Evolutionary conservation across 92 coral and sea anemone species (phyloP).

Genomic region (Micromussa lordhowensis): DNA sequence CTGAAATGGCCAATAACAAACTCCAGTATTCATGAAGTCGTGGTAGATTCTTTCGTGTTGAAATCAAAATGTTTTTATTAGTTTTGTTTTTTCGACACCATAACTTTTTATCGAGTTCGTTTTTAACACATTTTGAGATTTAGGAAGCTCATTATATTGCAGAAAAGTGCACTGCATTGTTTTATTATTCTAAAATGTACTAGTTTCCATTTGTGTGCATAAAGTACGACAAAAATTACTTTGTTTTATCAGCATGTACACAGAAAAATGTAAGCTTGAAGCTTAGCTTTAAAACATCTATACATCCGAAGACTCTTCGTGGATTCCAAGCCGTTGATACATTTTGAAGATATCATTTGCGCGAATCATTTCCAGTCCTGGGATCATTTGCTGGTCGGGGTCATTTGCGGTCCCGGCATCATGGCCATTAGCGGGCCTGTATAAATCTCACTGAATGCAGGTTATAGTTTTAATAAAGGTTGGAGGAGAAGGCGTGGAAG

Average conservation of each 20-base stretch:
- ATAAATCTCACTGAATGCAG: too few relatives aligned
- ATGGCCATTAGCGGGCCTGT: too few relatives aligned
- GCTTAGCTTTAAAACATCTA: too few relatives aligned
- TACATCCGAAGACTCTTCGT: too few relatives aligned
- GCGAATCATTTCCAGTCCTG: too few relatives aligned
- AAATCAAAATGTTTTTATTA: background rate
- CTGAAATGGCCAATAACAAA: background rate
- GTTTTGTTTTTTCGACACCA: background rate
- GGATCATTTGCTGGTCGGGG: too few relatives aligned
- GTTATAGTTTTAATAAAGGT: too few relatives aligned
- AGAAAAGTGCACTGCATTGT: background rate
- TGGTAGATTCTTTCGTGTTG: background rate
- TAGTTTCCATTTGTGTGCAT: background rate
- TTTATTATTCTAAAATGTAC: constrained; percentile 14
- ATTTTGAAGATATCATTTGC: too few relatives aligned
- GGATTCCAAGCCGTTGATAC: too few relatives aligned
- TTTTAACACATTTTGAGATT: background rate
- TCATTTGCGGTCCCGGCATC: too few relatives aligned
- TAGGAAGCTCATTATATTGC: constrained; percentile 14
- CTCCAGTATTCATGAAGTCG: background rate
- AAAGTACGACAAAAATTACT: background rate
- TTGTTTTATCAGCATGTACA: background rate
- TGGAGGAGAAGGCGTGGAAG: too few relatives aligned
- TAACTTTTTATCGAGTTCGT: constrained; percentile 3
- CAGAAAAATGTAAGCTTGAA: background rate